Percentiles rank a stretch among this genome's conserved stretches.
These are phyloP conservation scores for Erethizon dorsatum DNA, from an alignment of 2,797 vertebrate species.

Conservation along the genomic window DNA sequence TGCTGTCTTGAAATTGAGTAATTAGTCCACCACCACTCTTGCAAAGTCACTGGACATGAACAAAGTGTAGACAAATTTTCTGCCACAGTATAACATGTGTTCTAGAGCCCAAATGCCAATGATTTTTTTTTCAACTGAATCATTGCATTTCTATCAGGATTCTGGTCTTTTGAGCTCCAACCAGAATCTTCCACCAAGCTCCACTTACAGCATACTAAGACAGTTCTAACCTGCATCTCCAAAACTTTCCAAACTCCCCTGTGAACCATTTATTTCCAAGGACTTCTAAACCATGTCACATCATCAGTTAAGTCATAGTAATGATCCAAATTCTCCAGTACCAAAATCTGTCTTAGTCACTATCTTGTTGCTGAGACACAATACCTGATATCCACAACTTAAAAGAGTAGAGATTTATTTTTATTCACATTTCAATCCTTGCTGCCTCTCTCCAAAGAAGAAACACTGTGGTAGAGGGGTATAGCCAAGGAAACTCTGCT, in stretches of 20 bases:
- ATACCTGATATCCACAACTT: background rate
- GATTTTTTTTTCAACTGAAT: background rate
- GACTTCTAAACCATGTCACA: background rate
- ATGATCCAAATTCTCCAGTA: background rate
- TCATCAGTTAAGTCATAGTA: background rate
- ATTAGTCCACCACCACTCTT: background rate
- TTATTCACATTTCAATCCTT: background rate
- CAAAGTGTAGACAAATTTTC: background rate
- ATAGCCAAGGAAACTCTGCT: background rate
- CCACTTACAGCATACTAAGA: background rate
- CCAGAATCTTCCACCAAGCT: background rate
- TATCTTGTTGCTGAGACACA: background rate
- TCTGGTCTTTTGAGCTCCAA: background rate
- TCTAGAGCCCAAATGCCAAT: background rate
- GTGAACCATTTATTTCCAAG: background rate
- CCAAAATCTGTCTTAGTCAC: background rate
- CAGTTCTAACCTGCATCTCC: background rate
- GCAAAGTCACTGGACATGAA: background rate
- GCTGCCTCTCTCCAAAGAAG: background rate
- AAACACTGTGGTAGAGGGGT: background rate
- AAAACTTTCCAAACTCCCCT: background rate
- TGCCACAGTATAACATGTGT: background rate
- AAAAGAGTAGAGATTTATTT: background rate
- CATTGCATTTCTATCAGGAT: background rate
- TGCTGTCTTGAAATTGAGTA: background rate